Conservation (phyloP, 2,113 vertebrate species). For the Panthera leo region DNA sequence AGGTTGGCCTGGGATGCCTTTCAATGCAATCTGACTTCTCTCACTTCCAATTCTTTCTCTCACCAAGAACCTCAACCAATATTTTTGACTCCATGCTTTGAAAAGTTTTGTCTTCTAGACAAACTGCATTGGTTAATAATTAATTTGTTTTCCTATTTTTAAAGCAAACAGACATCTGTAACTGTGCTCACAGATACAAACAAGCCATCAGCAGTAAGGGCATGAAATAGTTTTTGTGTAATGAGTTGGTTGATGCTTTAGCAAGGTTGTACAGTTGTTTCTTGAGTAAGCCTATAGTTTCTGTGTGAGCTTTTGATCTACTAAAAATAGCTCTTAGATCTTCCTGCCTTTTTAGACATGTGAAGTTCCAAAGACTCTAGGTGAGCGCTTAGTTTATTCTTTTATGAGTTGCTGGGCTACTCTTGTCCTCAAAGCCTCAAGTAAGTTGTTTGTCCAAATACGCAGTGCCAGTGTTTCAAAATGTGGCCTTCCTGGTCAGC, state of each 20-base stretch:
- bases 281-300: not conserved
- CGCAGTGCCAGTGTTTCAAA: not conserved
- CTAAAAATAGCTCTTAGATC: not conserved
- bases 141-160: not conserved
- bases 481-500: not conserved
- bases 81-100: constrained; percentile 16
- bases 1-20: not conserved
- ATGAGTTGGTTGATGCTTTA: constrained; percentile 4
- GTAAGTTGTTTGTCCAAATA: not conserved
- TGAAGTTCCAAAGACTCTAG: not conserved
- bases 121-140: not conserved
- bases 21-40: not conserved
- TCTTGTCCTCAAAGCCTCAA: not conserved
- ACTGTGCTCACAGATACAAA: not conserved
- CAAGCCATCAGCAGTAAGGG: not conserved
- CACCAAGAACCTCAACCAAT: not conserved
- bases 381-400: not conserved
- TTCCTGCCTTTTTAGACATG: not conserved
- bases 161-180: not conserved
- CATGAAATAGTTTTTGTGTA: not conserved
- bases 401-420: not conserved
- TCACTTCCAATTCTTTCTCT: not conserved
- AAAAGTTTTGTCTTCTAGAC: not conserved
- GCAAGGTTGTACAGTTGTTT: not conserved
- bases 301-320: not conserved